Conservation (phyloP, 2,797 vertebrate species). For the Enteromius trimaculatus region DNA sequence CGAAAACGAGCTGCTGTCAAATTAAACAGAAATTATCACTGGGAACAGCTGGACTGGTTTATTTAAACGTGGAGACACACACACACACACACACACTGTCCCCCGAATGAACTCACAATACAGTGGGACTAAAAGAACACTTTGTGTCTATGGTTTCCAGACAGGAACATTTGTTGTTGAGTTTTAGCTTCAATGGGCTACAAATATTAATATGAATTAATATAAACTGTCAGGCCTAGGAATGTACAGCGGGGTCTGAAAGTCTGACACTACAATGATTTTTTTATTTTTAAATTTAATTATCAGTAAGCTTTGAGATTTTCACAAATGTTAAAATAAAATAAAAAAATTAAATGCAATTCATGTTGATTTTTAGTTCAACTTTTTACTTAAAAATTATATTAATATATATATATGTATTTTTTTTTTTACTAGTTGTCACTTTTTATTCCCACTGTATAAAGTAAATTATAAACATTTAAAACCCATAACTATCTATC, state of each 20-base stretch:
- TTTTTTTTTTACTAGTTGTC: background rate
- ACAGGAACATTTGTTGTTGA: slow-evolving; percentile 44
- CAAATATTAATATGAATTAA: background rate
- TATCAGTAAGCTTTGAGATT: background rate
- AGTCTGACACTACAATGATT: background rate
- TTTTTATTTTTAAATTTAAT: background rate
- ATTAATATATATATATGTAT: background rate
- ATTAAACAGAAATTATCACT: slow-evolving; percentile 88
- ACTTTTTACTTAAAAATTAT: background rate
- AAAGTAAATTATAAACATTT: background rate
- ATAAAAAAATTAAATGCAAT: background rate
- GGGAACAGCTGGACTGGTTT: slow-evolving; percentile 93
- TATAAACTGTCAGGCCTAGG: background rate
- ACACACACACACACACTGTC: slow-evolving; percentile 48
- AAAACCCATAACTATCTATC: background rate
- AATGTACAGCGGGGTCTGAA: background rate
- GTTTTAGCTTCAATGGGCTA: slow-evolving; percentile 38
- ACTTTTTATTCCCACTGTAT: background rate
- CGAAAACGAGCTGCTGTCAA: slow-evolving; percentile 80
- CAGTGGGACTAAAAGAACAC: slow-evolving; percentile 44
- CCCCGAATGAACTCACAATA: slow-evolving; percentile 58
- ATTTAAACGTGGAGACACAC: slow-evolving; percentile 87
- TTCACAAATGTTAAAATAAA: background rate
- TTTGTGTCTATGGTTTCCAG: slow-evolving; percentile 50
- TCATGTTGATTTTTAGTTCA: background rate